These are phyloP conservation scores for Idris sp. DNA, from an alignment of 1,140 invertebrate species.

Conservation along the genomic window DNA sequence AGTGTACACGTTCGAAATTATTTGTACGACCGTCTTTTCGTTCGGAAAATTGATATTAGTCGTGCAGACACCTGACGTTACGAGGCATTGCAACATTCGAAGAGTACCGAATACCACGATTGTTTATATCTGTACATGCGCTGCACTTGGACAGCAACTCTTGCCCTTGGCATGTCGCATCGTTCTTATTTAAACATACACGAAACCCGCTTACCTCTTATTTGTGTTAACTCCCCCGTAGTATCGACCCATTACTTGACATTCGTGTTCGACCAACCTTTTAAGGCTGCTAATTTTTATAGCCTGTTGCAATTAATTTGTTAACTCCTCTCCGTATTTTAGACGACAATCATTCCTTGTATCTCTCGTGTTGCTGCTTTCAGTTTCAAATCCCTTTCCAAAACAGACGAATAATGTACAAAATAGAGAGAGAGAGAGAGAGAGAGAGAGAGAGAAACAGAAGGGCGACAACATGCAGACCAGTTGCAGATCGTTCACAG, in stretches of 20 bases:
- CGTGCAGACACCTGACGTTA: conserved; percentile 15
- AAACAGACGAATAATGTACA: too few species aligned
- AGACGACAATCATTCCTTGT: conserved; percentile 38
- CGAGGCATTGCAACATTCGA: conserved; percentile 11
- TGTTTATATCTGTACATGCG: conserved; percentile 62
- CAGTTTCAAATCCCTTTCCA: too few species aligned
- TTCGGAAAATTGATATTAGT: conserved; percentile 1
- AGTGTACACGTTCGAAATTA: neutral
- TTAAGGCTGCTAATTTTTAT: too few species aligned
- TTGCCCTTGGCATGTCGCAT: conserved; percentile 74
- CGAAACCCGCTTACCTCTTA: conserved; percentile 73
- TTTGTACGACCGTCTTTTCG: neutral
- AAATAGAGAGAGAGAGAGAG: too few species aligned
- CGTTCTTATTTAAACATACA: conserved; percentile 78
- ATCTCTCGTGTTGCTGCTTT: too few species aligned
- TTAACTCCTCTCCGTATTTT: too few species aligned
- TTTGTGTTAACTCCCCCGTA: conserved; percentile 73
- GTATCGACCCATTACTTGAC: conserved; percentile 62
- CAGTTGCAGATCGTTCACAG: too few species aligned
- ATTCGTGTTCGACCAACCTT: conserved; percentile 66
- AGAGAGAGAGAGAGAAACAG: too few species aligned
- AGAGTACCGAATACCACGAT: conserved; percentile 55
- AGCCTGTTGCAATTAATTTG: too few species aligned
- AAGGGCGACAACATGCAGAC: too few species aligned
- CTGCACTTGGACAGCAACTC: conserved; percentile 69